These are phyloP conservation scores for Stegodyphus mimosarum DNA, from an alignment of 1,140 invertebrate species.

Conservation along the genomic window DNA sequence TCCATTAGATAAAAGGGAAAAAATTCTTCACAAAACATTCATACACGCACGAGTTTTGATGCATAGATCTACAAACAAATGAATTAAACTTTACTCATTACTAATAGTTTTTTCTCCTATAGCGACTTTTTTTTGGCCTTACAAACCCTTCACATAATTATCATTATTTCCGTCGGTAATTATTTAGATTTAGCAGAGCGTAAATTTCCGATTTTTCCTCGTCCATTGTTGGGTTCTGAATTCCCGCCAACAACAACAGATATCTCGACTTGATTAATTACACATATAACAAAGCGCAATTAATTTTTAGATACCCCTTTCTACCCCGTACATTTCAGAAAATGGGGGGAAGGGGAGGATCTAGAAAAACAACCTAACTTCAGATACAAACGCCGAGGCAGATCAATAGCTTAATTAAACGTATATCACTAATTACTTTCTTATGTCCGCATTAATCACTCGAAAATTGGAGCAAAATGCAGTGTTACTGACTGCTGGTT, in stretches of 20 bases:
- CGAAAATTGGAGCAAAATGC: slow-evolving; percentile 33
- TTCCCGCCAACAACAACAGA: slow-evolving; percentile 50
- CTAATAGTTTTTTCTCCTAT: too few species aligned
- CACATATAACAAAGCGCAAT: slow-evolving; percentile 57
- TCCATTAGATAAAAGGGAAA: too few species aligned
- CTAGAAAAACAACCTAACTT: slow-evolving; percentile 22
- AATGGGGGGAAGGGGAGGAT: neutral
- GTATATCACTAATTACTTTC: slow-evolving; percentile 58
- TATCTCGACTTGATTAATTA: slow-evolving; percentile 55
- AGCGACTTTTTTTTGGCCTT: slow-evolving; percentile 23
- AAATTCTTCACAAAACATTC: too few species aligned
- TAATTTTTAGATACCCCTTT: slow-evolving; percentile 49
- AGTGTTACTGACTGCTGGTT: slow-evolving; percentile 47
- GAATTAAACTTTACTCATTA: too few species aligned
- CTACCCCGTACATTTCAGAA: slow-evolving; percentile 8
- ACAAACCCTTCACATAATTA: slow-evolving; percentile 28
- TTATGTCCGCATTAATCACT: slow-evolving; percentile 58
- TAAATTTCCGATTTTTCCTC: slow-evolving; percentile 58
- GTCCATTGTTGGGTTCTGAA: slow-evolving; percentile 35
- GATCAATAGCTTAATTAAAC: slow-evolving; percentile 58
- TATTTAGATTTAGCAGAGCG: slow-evolving; percentile 56
- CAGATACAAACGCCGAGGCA: slow-evolving; percentile 28
- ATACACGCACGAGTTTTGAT: too few species aligned
- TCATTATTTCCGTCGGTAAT: slow-evolving; percentile 32
- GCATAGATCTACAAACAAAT: too few species aligned